These are phyloP conservation scores for Diprion similis DNA, from an alignment of 1,140 invertebrate species.

Conservation along the genomic window DNA sequence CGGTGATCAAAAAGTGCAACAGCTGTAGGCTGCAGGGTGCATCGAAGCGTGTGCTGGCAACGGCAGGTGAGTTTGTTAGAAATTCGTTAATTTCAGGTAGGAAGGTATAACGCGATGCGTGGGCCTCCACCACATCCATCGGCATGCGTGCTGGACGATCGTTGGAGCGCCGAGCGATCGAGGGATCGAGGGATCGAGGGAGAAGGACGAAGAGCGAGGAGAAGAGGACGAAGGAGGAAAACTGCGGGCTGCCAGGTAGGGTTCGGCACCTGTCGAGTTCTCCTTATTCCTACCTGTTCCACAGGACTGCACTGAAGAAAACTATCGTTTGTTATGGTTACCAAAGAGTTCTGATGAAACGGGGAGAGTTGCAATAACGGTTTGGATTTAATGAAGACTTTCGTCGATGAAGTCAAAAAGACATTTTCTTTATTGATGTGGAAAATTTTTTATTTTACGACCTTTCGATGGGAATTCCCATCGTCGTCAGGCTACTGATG, in stretches of 20 bases:
- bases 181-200: background rate
- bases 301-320: conserved; percentile 45
- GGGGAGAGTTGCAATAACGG: conserved; percentile 33
- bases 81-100: conserved; percentile 45
- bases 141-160: background rate
- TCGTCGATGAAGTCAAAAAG: no score
- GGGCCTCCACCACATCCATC: no score
- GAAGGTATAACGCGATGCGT: background rate
- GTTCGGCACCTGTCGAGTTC: conserved; percentile 37
- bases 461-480: no score
- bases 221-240: background rate
- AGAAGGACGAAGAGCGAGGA: background rate
- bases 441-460: no score
- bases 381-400: no score
- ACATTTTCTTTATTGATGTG: no score
- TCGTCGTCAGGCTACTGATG: no score
- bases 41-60: conserved; percentile 39
- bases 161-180: background rate
- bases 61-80: conserved; percentile 48
- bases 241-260: conserved; percentile 22
- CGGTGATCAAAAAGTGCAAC: conserved; percentile 35
- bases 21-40: conserved; percentile 46
- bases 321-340: conserved; percentile 29
- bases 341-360: conserved; percentile 29
- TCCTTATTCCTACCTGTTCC: conserved; percentile 31